Percentiles rank a stretch among this genome's conserved stretches.
phyloP scores from a whole-genome alignment of 1,140 invertebrate genomes.

The Drosophila nasuta region DNA sequence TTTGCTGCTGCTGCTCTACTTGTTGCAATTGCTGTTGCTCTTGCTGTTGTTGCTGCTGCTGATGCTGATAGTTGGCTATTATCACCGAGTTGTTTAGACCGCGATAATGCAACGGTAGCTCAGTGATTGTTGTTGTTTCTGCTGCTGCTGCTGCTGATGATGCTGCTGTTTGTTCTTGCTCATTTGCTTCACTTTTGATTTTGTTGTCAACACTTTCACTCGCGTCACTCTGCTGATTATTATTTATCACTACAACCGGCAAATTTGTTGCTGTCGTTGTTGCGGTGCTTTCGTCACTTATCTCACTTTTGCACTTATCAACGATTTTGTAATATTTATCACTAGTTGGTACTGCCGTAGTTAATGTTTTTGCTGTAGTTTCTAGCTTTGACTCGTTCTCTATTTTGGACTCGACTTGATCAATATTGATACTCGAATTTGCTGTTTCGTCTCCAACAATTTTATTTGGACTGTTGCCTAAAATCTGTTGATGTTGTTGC shows the following conservation, averaged over 20 bases:
- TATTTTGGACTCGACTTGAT: constrained; percentile 38
- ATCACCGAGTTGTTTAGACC: constrained; percentile 75
- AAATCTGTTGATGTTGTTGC: constrained; percentile 29
- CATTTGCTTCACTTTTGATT: constrained; percentile 66
- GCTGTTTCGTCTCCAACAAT: constrained; percentile 32
- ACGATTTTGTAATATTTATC: constrained; percentile 57
- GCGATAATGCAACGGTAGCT: constrained; percentile 58
- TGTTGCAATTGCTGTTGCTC: constrained; percentile 57
- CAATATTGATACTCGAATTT: constrained; percentile 27
- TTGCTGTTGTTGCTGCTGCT: constrained; percentile 54
- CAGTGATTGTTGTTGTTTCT: constrained; percentile 21
- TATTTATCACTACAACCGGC: constrained; percentile 65
- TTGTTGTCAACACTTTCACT: constrained; percentile 79
- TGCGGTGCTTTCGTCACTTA: constrained; percentile 48
- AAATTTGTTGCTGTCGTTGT: constrained; percentile 35
- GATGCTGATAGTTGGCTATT: constrained; percentile 72
- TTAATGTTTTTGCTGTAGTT: constrained; percentile 19
- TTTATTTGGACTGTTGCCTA: constrained; percentile 25
- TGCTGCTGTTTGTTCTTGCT: constrained; percentile 38
- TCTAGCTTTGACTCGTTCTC: constrained; percentile 42
- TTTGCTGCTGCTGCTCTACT: constrained; percentile 48
- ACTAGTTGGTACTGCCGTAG: constrained; percentile 32
- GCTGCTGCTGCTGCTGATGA: background rate
- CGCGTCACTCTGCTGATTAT: constrained; percentile 63
- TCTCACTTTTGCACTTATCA: constrained; percentile 62